A percentile compares a stretch with the other conserved stretches of the same genome.
These are phyloP conservation scores for Pantala flavescens DNA, from an alignment of 1,140 invertebrate genomes.

Conservation along the genomic window DNA sequence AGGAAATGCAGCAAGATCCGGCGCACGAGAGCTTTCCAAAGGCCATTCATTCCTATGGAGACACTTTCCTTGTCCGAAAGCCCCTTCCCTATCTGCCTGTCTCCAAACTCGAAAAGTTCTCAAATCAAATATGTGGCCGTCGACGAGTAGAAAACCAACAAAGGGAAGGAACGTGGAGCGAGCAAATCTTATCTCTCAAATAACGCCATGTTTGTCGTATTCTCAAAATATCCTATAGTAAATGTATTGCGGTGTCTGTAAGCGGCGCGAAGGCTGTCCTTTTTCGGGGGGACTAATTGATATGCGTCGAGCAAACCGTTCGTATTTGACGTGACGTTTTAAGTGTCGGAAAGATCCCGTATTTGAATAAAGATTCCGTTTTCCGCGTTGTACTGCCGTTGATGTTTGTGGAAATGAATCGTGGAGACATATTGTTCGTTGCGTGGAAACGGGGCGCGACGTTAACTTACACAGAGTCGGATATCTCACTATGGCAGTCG, in stretches of 20 bases:
- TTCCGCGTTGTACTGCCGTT: no score
- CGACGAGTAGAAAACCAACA: background rate
- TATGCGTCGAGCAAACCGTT: background rate
- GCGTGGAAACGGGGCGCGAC: no score
- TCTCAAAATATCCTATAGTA: conserved; percentile 8
- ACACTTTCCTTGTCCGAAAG: background rate
- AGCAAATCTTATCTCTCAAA: conserved; percentile 7
- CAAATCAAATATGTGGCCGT: background rate
- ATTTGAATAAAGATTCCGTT: no score
- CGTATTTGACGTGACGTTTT: no score
- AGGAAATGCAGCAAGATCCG: no score
- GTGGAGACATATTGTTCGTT: no score
- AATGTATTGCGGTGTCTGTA: background rate
- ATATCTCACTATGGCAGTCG: no score
- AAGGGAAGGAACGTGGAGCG: background rate
- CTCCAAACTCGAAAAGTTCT: background rate
- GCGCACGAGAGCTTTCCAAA: no score
- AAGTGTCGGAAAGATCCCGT: no score
- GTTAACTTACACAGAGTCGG: no score
- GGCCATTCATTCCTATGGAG: background rate
- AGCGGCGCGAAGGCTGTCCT: background rate
- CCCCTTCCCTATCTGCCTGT: background rate
- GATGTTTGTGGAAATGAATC: no score
- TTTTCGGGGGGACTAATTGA: background rate
- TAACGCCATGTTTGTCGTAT: conserved; percentile 1